phyloP scores from a whole-genome alignment of 2,113 vertebrate genomes.

The Shinisaurus crocodilurus region DNA sequence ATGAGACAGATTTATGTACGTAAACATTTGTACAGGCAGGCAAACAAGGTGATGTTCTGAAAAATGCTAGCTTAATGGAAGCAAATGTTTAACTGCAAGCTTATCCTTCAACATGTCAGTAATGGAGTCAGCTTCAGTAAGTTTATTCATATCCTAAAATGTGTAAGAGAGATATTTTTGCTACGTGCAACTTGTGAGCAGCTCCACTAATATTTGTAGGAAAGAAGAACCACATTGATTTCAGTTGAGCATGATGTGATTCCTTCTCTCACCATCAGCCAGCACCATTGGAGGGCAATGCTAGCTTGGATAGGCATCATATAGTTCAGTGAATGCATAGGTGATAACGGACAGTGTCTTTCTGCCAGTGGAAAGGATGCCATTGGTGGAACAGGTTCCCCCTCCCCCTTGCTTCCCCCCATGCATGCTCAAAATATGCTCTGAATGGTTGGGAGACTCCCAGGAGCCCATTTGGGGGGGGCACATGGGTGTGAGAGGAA shows the following conservation, averaged over 20 bases:
- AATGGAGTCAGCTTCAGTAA: conserved; percentile 40
- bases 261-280: not conserved
- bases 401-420: too few species aligned
- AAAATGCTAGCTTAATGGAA: conserved; percentile 31
- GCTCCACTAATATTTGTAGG: not conserved
- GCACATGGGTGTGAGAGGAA: not conserved
- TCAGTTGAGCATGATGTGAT: not conserved
- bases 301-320: conserved; percentile 33
- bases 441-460: too few species aligned
- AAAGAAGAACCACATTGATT: not conserved
- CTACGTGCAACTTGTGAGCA: not conserved
- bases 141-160: conserved; percentile 12
- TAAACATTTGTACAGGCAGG: conserved; percentile 19
- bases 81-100: conserved; percentile 14
- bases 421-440: too few species aligned
- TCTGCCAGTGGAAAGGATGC: not conserved
- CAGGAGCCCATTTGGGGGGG: too few species aligned
- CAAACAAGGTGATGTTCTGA: not conserved
- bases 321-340: not conserved
- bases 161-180: not conserved
- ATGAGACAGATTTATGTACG: conserved; percentile 37
- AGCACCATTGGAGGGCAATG: conserved; percentile 23
- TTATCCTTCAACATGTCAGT: conserved; percentile 17
- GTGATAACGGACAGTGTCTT: not conserved
- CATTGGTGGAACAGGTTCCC: too few species aligned